Evolutionary conservation across 2,888 invertebrate species (phyloP).

Genomic region (Erannis defoliaria): DNA sequence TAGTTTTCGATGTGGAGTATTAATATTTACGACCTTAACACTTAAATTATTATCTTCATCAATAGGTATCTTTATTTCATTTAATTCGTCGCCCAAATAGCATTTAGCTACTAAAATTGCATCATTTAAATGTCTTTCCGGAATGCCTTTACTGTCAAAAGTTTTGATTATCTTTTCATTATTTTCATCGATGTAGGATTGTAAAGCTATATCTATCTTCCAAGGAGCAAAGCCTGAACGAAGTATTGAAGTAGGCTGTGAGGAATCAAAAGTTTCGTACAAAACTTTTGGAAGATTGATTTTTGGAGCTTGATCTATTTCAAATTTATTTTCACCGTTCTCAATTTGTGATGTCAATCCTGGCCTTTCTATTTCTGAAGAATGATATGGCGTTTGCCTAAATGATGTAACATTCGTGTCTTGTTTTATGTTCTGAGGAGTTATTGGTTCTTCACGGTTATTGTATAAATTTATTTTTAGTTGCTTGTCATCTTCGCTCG

Average conservation of each 20-base stretch:
- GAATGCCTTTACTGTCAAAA: conserved; percentile 49
- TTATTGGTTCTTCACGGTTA: neutral
- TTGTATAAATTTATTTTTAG: neutral
- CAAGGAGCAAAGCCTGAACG: conserved; percentile 20
- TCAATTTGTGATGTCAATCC: neutral
- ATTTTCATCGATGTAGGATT: conserved; percentile 57
- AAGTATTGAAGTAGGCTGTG: conserved; percentile 1
- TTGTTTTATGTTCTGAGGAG: neutral
- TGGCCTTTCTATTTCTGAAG: neutral
- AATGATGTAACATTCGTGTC: neutral
- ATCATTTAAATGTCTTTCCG: conserved; percentile 48
- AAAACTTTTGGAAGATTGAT: neutral
- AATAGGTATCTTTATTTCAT: conserved; percentile 62
- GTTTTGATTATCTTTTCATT: conserved; percentile 62
- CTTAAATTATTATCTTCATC: conserved; percentile 59
- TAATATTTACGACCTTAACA: conserved; percentile 52
- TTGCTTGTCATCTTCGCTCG: neutral
- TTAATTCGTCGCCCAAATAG: conserved; percentile 48
- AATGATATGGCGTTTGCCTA: neutral
- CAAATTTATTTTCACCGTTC: neutral
- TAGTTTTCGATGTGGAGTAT: conserved; percentile 3
- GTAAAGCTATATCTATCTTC: conserved; percentile 62
- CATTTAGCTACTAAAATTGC: conserved; percentile 57
- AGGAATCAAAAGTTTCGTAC: neutral
- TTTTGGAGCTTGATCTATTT: neutral